Evolutionary conservation across 2,888 invertebrate species (phyloP), one percentile per base, ranked within the genome.

Genomic region (Acleris cristana): DNA sequence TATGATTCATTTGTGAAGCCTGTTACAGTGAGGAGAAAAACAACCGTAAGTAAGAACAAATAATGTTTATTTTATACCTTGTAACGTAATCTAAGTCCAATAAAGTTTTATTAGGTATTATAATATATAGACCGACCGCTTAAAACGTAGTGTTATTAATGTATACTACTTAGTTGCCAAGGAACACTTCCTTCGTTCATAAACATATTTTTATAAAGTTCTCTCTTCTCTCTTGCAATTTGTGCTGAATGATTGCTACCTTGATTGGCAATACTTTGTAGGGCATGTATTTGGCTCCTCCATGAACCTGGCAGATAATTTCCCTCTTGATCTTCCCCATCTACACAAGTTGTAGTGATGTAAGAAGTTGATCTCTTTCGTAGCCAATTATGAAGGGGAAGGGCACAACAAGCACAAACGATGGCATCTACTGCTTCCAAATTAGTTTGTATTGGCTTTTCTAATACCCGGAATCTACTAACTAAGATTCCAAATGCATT

Each of bases 21-120:
- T 64, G 67, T 72, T 65, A 64, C 71, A 62, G 62, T 69, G 16
- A 71, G 71, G 55, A 70, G 71, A 71, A 71, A 70, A 71, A 70
- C 71, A 57, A 69, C 69, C 65, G 70, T 72, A 71, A 72, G 72
- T 72, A 71, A 71, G 66, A n/a, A 70, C 68, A 70, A 71, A 69
- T 69, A 70, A 66, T 71, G 63, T 70, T 70, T 70, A 71, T 71
- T 69, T 66, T 72, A 64, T 64, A 70, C 70, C 51, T 52, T 52
- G 51, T 52, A 52, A 23, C 51, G 51, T 52, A 52, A 52, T 52
- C 51, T 52, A 52, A 52, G 51, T 52, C 51, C 51, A 52, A 52
- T 52, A 52, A 52, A 52, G 51, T 52, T 52, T 51, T 52, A 30
- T 30, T 30, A 7, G 30, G 30, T 30, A 30, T 30, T 30, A 30